Evolutionary conservation across 2,888 invertebrate species (phyloP).

Genomic region (Lasioglossum villosulum): DNA sequence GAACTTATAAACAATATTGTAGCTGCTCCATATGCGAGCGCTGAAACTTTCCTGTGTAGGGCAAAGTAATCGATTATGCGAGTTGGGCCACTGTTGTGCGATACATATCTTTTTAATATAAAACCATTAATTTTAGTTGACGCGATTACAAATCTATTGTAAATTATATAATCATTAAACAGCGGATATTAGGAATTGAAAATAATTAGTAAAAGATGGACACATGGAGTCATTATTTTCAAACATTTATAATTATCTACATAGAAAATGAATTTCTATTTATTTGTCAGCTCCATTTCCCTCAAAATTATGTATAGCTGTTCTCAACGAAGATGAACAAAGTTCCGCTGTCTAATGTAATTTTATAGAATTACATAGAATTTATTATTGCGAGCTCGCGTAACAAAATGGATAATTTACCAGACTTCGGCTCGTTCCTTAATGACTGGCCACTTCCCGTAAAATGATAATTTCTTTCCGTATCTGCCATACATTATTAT

Average conservation of each 20-base stretch:
- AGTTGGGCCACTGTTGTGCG: neutral
- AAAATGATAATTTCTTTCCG: neutral
- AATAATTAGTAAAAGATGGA: too few relatives aligned
- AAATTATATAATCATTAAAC: neutral
- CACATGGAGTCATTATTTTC: too few relatives aligned
- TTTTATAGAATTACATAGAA: neutral
- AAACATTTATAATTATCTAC: too few relatives aligned
- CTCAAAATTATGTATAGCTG: too few relatives aligned
- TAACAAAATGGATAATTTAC: slow-evolving; percentile 39
- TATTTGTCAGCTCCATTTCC: too few relatives aligned
- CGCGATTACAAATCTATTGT: neutral
- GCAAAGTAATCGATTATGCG: neutral
- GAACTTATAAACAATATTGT: slow-evolving; percentile 65
- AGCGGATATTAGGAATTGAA: too few relatives aligned
- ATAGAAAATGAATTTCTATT: too few relatives aligned
- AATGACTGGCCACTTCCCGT: slow-evolving; percentile 33
- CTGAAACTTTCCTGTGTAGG: slow-evolving; percentile 72
- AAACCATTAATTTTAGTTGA: neutral
- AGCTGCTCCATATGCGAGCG: slow-evolving; percentile 67
- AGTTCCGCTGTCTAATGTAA: neutral
- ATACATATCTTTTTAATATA: neutral
- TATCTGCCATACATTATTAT: slow-evolving; percentile 27
- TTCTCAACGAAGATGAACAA: too few relatives aligned
- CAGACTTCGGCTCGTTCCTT: slow-evolving; percentile 27
- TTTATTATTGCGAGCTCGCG: neutral